These are phyloP conservation scores for Sinonovacula constricta DNA, from an alignment of 1,140 invertebrate species.

Conservation along the genomic window DNA sequence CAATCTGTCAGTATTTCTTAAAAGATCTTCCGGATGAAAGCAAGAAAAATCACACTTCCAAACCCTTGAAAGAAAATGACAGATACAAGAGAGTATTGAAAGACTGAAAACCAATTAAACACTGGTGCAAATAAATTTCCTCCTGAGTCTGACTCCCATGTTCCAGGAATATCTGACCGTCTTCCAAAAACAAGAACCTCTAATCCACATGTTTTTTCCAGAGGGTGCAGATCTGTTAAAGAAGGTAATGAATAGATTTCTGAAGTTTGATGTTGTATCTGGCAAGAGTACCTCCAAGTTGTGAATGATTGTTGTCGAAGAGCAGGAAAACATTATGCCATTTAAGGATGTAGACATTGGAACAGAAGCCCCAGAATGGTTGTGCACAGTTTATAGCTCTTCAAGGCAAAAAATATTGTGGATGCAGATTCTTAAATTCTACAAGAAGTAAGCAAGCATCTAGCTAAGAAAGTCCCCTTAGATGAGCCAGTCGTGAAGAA, in stretches of 20 bases:
- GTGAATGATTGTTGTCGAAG: background rate
- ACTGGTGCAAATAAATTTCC: too few relatives aligned
- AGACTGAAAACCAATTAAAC: too few relatives aligned
- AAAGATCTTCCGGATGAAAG: too few relatives aligned
- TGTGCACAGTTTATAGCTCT: background rate
- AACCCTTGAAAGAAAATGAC: too few relatives aligned
- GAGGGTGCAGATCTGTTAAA: background rate
- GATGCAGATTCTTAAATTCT: background rate
- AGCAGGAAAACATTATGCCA: background rate
- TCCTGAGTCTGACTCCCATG: background rate
- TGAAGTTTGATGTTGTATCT: conserved; percentile 7
- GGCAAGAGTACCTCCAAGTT: background rate
- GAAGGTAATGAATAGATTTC: too few relatives aligned
- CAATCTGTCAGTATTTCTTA: too few relatives aligned
- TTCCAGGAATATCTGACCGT: background rate
- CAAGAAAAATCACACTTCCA: too few relatives aligned
- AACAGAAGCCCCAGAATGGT: background rate
- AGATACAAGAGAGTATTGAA: too few relatives aligned
- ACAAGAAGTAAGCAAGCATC: conserved; percentile 11
- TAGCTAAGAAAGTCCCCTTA: background rate
- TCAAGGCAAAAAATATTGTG: background rate
- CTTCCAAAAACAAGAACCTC: conserved; percentile 14
- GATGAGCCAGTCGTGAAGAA: too few relatives aligned
- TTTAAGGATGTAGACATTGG: background rate
- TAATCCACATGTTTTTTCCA: conserved; percentile 8